Evolutionary conservation across 2,797 vertebrate species (phyloP).

Genomic region (Peromyscus attwateri): DNA sequence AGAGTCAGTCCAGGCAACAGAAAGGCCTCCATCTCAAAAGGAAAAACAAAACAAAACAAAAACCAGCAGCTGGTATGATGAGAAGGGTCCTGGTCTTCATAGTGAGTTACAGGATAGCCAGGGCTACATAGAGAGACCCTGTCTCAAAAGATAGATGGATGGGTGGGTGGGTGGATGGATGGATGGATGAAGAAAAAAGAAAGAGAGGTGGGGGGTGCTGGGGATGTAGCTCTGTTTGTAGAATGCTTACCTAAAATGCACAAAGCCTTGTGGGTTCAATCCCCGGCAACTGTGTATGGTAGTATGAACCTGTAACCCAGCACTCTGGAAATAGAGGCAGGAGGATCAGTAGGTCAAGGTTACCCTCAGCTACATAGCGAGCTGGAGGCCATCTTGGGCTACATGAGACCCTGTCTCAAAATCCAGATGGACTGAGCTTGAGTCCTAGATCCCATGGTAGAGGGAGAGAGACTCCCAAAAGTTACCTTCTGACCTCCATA

Average conservation of each 20-base stretch:
- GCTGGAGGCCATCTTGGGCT: not conserved
- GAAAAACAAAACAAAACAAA: not conserved
- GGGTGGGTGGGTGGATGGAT: no score
- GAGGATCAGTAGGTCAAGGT: not conserved
- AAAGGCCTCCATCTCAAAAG: no score
- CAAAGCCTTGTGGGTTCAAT: not conserved
- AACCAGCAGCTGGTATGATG: not conserved
- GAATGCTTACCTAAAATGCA: not conserved
- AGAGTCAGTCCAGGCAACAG: not conserved
- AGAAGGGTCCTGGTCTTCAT: not conserved
- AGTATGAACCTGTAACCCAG: not conserved
- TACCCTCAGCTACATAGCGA: no score
- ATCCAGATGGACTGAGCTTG: not conserved
- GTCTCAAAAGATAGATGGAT: not conserved
- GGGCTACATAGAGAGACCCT: not conserved
- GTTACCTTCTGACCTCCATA: not conserved
- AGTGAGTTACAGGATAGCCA: not conserved
- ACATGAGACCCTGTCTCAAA: not conserved
- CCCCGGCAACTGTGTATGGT: not conserved
- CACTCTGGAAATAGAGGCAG: not conserved
- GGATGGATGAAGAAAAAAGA: not conserved
- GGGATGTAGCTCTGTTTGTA: not conserved
- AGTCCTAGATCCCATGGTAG: not conserved
- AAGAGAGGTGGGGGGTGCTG: fast-evolving
- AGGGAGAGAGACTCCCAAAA: not conserved